Conservation (phyloP, 2,113 vertebrate genomes). For the Vombatus ursinus region DNA sequence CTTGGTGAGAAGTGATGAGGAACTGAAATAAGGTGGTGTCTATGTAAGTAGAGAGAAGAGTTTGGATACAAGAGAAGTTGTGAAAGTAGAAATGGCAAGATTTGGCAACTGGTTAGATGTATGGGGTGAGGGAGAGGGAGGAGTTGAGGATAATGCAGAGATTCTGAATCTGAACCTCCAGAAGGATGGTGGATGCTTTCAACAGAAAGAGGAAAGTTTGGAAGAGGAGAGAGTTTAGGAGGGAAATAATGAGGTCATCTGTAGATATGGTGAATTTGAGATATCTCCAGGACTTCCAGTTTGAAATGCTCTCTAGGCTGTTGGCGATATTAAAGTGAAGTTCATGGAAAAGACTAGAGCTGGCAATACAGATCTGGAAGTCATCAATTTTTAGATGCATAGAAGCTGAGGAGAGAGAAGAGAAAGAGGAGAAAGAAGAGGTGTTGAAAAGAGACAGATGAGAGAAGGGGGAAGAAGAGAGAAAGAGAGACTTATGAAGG, state of each 20-base stretch:
- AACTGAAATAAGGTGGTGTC: neutral
- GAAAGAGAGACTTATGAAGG: neutral
- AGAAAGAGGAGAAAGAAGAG: neutral
- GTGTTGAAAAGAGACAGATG: neutral
- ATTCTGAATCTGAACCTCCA: neutral
- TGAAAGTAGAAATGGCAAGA: neutral
- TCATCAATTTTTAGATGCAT: neutral
- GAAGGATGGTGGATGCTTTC: neutral
- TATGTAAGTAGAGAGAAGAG: neutral
- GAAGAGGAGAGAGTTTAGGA: neutral
- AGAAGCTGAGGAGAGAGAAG: neutral
- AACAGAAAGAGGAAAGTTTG: neutral
- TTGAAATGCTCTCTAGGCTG: neutral
- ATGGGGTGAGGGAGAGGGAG: neutral
- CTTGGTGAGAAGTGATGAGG: neutral
- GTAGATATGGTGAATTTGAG: neutral
- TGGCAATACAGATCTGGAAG: neutral
- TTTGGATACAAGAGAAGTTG: neutral
- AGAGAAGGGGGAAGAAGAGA: neutral
- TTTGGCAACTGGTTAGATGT: neutral
- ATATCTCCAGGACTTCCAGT: neutral
- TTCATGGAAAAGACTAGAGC: neutral
- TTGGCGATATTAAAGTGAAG: neutral
- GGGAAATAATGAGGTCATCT: neutral
- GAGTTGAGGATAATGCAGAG: neutral